Conservation (phyloP, 2,797 vertebrate species). For the Gorsachius magnificus region DNA sequence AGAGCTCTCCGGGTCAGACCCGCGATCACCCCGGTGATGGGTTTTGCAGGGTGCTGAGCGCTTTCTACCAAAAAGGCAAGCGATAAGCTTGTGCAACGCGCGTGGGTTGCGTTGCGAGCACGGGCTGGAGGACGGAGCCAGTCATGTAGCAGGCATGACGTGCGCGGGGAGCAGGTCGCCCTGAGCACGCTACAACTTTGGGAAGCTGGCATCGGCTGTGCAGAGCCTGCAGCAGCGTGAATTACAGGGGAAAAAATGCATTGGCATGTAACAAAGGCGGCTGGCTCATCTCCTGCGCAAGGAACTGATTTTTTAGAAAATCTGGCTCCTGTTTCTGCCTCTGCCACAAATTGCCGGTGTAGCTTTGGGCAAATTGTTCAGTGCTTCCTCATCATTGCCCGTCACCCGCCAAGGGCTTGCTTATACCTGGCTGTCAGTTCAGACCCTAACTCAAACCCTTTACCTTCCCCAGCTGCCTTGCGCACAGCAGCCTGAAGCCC, state of each 20-base stretch:
- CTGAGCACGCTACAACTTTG: neutral
- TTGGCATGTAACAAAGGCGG: conserved; percentile 13
- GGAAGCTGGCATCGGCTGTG: neutral
- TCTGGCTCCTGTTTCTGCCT: neutral
- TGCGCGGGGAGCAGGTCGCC: neutral
- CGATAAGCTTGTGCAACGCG: neutral
- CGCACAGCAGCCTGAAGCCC: fast-evolving
- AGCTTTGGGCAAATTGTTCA: neutral
- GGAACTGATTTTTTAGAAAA: neutral
- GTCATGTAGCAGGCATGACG: neutral
- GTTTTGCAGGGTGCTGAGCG: neutral
- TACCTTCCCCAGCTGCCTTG: neutral
- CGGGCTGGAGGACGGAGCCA: neutral
- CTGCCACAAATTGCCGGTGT: neutral
- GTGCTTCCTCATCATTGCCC: neutral
- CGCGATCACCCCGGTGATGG: neutral
- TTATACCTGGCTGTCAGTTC: neutral
- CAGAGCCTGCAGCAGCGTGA: neutral
- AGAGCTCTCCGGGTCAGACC: neutral
- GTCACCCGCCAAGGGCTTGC: neutral
- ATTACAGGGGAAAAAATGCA: neutral
- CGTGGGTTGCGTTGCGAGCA: neutral
- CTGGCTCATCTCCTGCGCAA: conserved; percentile 21
- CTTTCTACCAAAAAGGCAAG: neutral
- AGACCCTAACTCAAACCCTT: neutral